Conservation (phyloP, 1,140 invertebrate genomes). For the Tetramorium simillimum region DNA sequence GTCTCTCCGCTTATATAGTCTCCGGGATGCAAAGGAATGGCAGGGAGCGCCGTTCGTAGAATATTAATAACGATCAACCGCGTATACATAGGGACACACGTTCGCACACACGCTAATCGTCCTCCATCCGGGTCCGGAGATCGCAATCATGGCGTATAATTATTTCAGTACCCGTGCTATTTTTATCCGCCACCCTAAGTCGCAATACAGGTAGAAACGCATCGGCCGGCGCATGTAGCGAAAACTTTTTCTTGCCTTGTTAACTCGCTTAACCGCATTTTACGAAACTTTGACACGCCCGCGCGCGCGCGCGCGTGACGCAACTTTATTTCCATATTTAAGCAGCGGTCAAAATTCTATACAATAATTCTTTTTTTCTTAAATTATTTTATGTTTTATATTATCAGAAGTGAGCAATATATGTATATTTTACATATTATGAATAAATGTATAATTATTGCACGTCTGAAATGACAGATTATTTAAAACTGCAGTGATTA, state of each 20-base stretch:
- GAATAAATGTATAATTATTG: not conserved
- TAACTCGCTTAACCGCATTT: not conserved
- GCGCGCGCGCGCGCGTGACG: not conserved
- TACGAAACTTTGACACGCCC: not conserved
- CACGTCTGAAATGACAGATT: not conserved
- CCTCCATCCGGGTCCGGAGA: slow-evolving; percentile 70
- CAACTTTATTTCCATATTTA: not conserved
- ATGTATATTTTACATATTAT: not conserved
- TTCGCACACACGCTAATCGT: slow-evolving; percentile 67
- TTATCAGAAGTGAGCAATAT: not conserved
- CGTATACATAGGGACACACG: slow-evolving; percentile 62
- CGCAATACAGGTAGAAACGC: slow-evolving; percentile 27
- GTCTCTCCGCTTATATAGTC: not conserved
- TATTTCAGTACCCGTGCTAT: slow-evolving; percentile 70
- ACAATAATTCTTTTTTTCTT: not conserved
- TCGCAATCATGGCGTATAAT: slow-evolving; percentile 72
- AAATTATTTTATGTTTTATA: not conserved
- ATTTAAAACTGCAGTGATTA: not conserved
- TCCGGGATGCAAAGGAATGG: slow-evolving; percentile 69
- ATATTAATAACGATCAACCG: slow-evolving; percentile 75
- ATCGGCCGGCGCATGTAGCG: slow-evolving; percentile 19
- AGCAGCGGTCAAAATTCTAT: not conserved
- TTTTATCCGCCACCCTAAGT: slow-evolving; percentile 55
- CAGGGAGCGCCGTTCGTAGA: slow-evolving; percentile 65
- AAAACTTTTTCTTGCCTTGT: slow-evolving; percentile 30